Conservation (phyloP, 2,888 invertebrate genomes). For the Luperina testacea region DNA sequence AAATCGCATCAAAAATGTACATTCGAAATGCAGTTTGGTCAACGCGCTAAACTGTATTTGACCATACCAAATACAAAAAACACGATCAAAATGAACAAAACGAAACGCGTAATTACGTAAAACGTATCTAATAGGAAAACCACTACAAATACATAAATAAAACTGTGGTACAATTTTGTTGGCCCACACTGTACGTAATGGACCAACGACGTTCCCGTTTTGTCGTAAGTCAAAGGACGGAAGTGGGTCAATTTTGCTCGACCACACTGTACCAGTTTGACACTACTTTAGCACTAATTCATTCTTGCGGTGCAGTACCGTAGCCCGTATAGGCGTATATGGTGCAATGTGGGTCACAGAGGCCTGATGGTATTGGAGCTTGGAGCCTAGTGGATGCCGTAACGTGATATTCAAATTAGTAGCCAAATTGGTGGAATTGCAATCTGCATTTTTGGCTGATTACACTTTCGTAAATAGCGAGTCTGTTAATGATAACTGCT, state of each 20-base stretch:
- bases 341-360: constrained; percentile 40
- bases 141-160: constrained; percentile 42
- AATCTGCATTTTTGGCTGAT: constrained; percentile 22
- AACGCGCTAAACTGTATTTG: neutral
- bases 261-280: constrained; percentile 52
- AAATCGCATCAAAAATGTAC: neutral
- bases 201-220: constrained; percentile 56
- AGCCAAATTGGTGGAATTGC: constrained; percentile 9
- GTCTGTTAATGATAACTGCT: constrained; percentile 13
- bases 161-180: constrained; percentile 29
- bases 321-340: constrained; percentile 19
- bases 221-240: constrained; percentile 60
- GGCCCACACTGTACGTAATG: constrained; percentile 56
- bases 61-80: neutral
- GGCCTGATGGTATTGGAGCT: neutral
- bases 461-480: neutral
- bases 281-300: constrained; percentile 45
- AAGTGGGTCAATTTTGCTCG: constrained; percentile 63
- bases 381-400: neutral
- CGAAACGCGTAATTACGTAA: constrained; percentile 1
- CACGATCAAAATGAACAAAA: constrained; percentile 14
- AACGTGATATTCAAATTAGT: constrained; percentile 19
- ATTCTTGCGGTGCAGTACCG: constrained; percentile 45
- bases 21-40: neutral
- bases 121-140: constrained; percentile 35